Conservation (phyloP, 2,113 vertebrate genomes). For the Epinephelus cyanopodus region DNA sequence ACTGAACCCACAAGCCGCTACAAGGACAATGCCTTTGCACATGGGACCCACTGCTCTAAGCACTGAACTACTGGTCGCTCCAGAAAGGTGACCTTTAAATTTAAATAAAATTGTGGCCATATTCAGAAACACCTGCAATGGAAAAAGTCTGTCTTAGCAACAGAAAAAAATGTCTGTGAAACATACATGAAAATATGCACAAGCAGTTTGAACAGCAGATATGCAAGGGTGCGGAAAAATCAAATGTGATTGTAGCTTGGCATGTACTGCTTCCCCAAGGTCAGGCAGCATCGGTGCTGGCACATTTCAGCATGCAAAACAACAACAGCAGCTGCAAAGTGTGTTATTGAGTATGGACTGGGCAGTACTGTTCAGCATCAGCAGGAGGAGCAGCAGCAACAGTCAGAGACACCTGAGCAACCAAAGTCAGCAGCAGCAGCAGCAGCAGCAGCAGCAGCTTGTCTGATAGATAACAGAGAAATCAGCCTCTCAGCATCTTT, state of each 20-base stretch:
- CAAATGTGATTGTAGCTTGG: neutral
- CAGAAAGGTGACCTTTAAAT: neutral
- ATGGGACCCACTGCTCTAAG: no score
- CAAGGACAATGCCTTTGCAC: no score
- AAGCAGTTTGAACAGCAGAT: constrained; percentile 7
- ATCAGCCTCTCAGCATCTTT: neutral
- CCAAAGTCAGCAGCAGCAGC: constrained; percentile 15
- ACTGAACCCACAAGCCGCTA: no score
- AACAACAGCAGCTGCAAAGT: constrained; percentile 27
- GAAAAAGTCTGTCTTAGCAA: neutral
- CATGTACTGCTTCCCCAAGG: neutral
- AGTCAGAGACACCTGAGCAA: constrained; percentile 20
- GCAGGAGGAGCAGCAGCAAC: constrained; percentile 28
- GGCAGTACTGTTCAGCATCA: constrained; percentile 40
- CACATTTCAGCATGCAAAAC: constrained; percentile 44
- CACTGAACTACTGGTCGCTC: no score
- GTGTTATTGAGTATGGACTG: constrained; percentile 18
- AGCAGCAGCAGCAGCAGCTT: constrained; percentile 15
- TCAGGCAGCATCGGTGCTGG: constrained; percentile 13
- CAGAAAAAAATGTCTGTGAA: neutral
- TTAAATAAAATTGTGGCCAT: neutral
- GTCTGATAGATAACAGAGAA: constrained; percentile 4
- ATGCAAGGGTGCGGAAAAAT: neutral
- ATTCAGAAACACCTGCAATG: neutral
- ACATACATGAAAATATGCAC: neutral